A percentile compares a stretch with the other conserved stretches of the same genome.
Conservation (phyloP, 2,797 vertebrate genomes). For the Malurus leucopterus region DNA sequence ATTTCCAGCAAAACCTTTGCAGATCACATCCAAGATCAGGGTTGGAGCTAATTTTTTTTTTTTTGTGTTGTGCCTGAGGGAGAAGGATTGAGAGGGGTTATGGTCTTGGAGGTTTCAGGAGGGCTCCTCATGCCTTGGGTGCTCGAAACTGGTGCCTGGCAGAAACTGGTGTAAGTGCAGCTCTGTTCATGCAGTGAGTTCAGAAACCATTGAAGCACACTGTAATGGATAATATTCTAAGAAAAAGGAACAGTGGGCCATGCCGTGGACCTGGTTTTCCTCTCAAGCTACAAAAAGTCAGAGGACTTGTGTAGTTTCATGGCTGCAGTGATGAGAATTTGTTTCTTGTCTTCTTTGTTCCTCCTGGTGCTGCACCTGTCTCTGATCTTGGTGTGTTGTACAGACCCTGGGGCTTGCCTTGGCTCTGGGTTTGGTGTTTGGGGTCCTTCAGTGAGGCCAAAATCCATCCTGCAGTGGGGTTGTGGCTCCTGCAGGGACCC, state of each 20-base stretch:
- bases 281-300: not conserved
- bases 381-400: fast-evolving
- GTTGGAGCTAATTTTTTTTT: not conserved
- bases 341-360: not conserved
- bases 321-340: not conserved
- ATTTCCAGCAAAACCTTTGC: slow-evolving; percentile 34
- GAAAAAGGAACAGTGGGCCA: not conserved
- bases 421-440: not conserved
- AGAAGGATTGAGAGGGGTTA: not conserved
- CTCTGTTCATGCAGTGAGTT: not conserved
- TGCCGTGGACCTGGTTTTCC: not conserved
- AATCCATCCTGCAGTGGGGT: no score
- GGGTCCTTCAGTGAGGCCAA: not conserved
- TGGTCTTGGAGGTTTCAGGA: not conserved
- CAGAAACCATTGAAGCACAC: not conserved
- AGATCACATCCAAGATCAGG: not conserved
- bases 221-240: not conserved
- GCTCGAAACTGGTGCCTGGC: not conserved
- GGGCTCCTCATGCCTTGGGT: not conserved
- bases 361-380: not conserved
- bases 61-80: not conserved
- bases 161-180: not conserved
- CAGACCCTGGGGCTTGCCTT: not conserved
- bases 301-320: not conserved
- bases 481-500: no score